Base-by-base conservation (phyloP, 1,140 invertebrate species). In the Leptinotarsa lineolata region DNA sequence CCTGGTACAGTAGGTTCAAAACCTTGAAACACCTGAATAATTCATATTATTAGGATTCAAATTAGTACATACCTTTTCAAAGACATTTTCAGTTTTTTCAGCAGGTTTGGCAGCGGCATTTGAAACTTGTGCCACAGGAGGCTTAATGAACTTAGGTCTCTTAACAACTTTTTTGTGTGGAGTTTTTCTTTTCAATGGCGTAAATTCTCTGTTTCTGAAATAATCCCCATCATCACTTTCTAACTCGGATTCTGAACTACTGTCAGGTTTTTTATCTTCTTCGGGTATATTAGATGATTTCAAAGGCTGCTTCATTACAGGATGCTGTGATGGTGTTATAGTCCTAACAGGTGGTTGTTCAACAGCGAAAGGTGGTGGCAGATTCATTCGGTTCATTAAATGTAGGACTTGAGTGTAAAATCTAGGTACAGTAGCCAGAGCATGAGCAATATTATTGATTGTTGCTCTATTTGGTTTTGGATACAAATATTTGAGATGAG, bases 381-480 rank as follows among this genome's bases (percentile, higher is more conserved):
- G 83, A 84, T 93, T 95, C 95, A 98, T 97, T 86, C 93, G 95
- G 82, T 97, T 97, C 95, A 98, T 97, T 44, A 98, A 87, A 88
- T 98, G 95, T 65, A 97, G 82, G 6, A 76, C 92, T 88, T 94
- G 95, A 22, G 88, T 91, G 83, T 97, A 97, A 84, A 97, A 94
- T 78, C 91, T 90, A 61, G 92, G 92, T 79, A 94, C 90, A 58
- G 87, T 87, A 69, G 92, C 87, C 61, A 97, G 83, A 64, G 91
- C 89, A 84, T 92, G 88, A 6, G 91, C 88, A 76, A 98, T 96
- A 81, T 95, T 94, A 48, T 90, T 87, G 30, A 96, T 86, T 70
- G 92, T 93, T 60, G 89, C 86, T 68, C 87, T 86, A 64, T 90
- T 93, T 18, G 94, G 91, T 67, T 90, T 87, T 16, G 94, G 93